Base-by-base conservation (phyloP, 1,140 invertebrate species). In the Delia radicum region DNA sequence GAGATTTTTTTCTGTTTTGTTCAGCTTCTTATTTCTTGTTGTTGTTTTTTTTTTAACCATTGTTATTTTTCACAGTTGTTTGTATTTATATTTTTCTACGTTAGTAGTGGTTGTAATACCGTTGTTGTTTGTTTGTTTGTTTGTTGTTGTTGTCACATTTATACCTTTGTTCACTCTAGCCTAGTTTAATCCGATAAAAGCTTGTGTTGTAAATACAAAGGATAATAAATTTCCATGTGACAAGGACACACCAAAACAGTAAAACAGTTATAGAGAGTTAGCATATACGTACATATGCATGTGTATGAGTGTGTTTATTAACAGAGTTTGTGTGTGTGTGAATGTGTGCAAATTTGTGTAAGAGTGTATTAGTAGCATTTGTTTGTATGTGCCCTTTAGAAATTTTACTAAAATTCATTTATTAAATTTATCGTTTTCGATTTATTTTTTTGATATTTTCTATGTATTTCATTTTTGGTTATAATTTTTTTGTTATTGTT, bases 171-270 rank as follows among this genome's bases (percentile, higher is more conserved):
- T 65, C 65, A 33, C 65, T 37, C n/a, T 55, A 55, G 48, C 48
- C 48, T 55, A 55, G 29, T 69, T 69, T 69, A 69, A 69, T 69
- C 65, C 65, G 65, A 69, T 69, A 69, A 69, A 69, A 69, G 65
- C 65, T 37, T 7, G 65, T 69, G 29, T 69, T 69, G 65, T 33
- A 69, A 33, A 69, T 69, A 69, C 65, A 69, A 33, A 24, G 65
- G 65, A 69, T 69, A 69, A 69, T 69, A 69, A 69, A 69, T 69
- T 69, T 69, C 21, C 65, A 69, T 69, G 65, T 69, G 65, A 69
- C 65, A 69, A 69, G 65, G 65, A 69, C 65, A 69, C 18, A 69
- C 65, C 48, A 55, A 21, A 33, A 33, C 13, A 2, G 33, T 10
- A 13, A 37, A 37, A 37, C 33, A 7, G 13, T 10, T 12, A 33